phyloP scores from a whole-genome alignment of 2,888 invertebrate genomes.

The Apotomis betuletana region DNA sequence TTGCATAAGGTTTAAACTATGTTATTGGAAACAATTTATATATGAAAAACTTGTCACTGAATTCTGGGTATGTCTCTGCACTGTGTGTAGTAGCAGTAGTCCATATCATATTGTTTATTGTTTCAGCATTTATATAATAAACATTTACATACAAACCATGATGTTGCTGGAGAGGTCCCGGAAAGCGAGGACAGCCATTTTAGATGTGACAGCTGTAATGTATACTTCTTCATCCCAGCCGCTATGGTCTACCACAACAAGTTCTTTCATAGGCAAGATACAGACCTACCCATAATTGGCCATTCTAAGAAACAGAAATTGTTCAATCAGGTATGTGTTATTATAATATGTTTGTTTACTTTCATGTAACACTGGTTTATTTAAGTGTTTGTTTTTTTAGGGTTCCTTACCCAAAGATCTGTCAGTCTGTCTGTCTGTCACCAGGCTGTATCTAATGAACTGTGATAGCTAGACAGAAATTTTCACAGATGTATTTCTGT shows the following conservation, averaged over 20 bases:
- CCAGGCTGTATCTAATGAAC: no score
- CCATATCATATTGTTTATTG: slow-evolving; percentile 40
- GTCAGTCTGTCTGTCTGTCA: no score
- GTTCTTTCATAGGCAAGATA: slow-evolving; percentile 75
- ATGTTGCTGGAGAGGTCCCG: slow-evolving; percentile 49
- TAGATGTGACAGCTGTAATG: slow-evolving; percentile 82
- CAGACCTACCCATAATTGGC: slow-evolving; percentile 69
- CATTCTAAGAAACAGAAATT: slow-evolving; percentile 72
- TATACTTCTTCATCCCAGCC: slow-evolving; percentile 80
- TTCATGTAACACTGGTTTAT: no score
- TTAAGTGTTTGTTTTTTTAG: no score
- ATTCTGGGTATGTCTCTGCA: no score
- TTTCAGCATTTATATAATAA: slow-evolving; percentile 84
- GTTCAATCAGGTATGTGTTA: slow-evolving; percentile 61
- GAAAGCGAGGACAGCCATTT: slow-evolving; percentile 53
- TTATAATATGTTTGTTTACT: neutral
- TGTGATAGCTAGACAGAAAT: no score
- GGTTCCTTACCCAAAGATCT: no score
- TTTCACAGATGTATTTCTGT: no score
- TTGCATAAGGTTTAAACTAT: no score
- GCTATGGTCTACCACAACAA: slow-evolving; percentile 85
- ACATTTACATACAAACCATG: slow-evolving; percentile 80
- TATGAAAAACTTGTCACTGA: no score
- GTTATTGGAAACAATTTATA: no score
- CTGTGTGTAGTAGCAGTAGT: no score